phyloP scores from a whole-genome alignment of 2,888 invertebrate genomes.

The Apodemia mormo region DNA sequence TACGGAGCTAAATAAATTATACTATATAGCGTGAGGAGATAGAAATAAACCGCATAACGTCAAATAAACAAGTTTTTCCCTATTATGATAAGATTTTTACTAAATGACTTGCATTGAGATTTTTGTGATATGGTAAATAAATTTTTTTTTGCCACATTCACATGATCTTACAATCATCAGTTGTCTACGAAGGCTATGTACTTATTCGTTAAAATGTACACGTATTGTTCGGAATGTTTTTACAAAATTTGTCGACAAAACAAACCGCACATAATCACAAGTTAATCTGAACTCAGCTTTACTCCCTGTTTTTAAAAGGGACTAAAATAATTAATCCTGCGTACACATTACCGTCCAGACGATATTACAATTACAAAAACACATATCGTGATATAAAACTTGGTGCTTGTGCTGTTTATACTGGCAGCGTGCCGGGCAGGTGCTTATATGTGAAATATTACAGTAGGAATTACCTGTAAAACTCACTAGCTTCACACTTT shows the following conservation, averaged over 20 bases:
- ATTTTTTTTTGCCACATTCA: not conserved
- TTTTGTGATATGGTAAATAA: too few relatives aligned
- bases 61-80: too few relatives aligned
- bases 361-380: conserved; percentile 77
- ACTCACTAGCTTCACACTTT: conserved; percentile 56
- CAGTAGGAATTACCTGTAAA: conserved; percentile 73
- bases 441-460: conserved; percentile 79
- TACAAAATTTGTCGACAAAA: not conserved
- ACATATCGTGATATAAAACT: conserved; percentile 79
- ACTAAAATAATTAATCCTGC: conserved; percentile 38
- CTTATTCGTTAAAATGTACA: not conserved
- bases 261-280: not conserved
- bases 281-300: conserved; percentile 4
- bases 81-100: too few relatives aligned
- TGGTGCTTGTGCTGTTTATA: conserved; percentile 80
- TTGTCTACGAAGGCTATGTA: not conserved
- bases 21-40: too few relatives aligned
- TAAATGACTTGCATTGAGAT: too few relatives aligned
- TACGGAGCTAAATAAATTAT: too few relatives aligned
- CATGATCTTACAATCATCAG: not conserved
- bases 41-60: too few relatives aligned
- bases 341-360: conserved; percentile 73
- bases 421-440: conserved; percentile 82
- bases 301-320: conserved; percentile 14
- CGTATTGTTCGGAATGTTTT: not conserved